phyloP scores from a whole-genome alignment of 2,113 vertebrate genomes.

The Psittacara wagleri region DNA sequence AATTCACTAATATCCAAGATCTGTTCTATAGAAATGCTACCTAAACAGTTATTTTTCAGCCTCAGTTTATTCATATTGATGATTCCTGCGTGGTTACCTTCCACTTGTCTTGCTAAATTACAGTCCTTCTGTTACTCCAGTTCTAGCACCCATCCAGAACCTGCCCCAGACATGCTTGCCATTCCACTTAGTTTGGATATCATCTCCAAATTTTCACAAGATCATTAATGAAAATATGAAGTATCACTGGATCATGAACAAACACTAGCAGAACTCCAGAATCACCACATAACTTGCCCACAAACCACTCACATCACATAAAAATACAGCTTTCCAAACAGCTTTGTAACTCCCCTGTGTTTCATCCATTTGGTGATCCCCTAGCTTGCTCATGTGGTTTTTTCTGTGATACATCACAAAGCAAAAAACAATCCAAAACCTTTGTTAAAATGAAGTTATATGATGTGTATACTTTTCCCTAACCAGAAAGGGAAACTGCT shows the following conservation, averaged over 20 bases:
- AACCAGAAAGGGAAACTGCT: background rate
- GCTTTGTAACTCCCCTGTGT: background rate
- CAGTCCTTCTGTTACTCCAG: background rate
- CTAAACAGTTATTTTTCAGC: background rate
- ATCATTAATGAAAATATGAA: background rate
- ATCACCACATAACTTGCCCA: background rate
- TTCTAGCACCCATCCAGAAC: background rate
- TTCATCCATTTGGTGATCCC: background rate
- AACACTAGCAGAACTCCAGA: background rate
- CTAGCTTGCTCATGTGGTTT: background rate
- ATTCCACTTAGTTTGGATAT: background rate
- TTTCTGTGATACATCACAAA: background rate
- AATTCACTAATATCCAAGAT: background rate
- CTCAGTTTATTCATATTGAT: background rate
- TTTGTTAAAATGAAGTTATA: background rate
- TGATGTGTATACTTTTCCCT: background rate
- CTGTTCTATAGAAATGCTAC: background rate
- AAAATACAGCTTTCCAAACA: background rate
- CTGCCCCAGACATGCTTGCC: background rate
- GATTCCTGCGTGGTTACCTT: background rate
- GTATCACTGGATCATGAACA: background rate
- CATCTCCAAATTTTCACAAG: background rate
- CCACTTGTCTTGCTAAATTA: background rate
- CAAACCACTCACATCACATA: background rate
- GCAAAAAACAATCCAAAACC: background rate